A percentile compares a stretch with the other conserved stretches of the same genome.
Conservation (phyloP, 2,888 invertebrate species). For the Autographa gamma region DNA sequence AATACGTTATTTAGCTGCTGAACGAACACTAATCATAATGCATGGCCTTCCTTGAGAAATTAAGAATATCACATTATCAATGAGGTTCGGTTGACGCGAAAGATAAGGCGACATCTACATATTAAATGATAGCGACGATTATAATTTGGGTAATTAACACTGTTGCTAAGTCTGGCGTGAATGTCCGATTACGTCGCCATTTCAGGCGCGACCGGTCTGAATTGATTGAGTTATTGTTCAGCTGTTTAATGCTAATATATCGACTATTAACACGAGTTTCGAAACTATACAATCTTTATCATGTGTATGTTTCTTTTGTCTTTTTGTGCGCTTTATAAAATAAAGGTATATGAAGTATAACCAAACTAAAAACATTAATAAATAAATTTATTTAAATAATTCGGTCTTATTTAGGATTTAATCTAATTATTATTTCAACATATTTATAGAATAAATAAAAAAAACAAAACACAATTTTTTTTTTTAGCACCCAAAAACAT, state of each 20-base stretch:
- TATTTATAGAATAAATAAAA: too few species aligned
- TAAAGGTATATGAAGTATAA: too few species aligned
- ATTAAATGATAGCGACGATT: conserved; percentile 43
- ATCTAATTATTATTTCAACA: too few species aligned
- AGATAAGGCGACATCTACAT: conserved; percentile 47
- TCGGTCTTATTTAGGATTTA: too few species aligned
- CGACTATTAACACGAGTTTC: too few species aligned
- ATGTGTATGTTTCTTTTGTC: not conserved
- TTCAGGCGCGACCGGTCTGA: not conserved
- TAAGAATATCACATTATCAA: conserved; percentile 19
- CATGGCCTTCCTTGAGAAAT: conserved; percentile 28
- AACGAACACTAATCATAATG: conserved; percentile 16
- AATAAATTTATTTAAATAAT: too few species aligned
- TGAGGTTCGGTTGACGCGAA: conserved; percentile 38
- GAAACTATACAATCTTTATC: not conserved
- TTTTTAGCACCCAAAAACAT: too few species aligned
- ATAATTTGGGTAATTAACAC: conserved; percentile 36
- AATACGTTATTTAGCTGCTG: too few species aligned
- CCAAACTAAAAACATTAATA: too few species aligned
- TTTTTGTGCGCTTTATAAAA: too few species aligned
- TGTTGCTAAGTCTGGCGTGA: conserved; percentile 45
- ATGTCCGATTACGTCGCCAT: conserved; percentile 26
- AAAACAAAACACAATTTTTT: too few species aligned
- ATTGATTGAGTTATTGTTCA: conserved; percentile 1
- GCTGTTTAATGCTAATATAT: not conserved